Percentiles rank a stretch among this genome's conserved stretches.
phyloP scores from a whole-genome alignment of 2,113 vertebrate species.

The Tetraodon nigroviridis region DNA sequence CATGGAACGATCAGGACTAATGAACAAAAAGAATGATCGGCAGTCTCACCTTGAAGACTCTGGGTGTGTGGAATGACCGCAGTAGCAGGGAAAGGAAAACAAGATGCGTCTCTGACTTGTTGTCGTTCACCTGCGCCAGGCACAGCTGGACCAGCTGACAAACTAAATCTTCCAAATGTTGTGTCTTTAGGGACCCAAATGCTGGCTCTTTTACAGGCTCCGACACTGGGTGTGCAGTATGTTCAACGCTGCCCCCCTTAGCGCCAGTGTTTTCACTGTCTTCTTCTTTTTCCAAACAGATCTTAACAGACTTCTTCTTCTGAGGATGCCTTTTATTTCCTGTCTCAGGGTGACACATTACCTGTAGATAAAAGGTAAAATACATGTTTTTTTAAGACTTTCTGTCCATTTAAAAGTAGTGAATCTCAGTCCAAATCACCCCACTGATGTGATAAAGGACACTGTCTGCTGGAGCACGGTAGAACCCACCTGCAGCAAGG shows the following conservation, averaged over 20 bases:
- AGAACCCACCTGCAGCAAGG: constrained; percentile 73
- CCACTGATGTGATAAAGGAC: not conserved
- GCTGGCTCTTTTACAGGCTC: constrained; percentile 30
- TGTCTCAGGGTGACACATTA: constrained; percentile 80
- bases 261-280: constrained; percentile 39
- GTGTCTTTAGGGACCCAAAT: constrained; percentile 55
- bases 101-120: constrained; percentile 83
- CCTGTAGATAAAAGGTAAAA: constrained; percentile 36
- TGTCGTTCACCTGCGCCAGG: constrained; percentile 81
- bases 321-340: constrained; percentile 57
- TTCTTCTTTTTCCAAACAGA: constrained; percentile 76
- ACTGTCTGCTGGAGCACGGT: not conserved
- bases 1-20: no score
- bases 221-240: constrained; percentile 20
- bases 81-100: constrained; percentile 86
- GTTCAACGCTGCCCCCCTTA: constrained; percentile 33
- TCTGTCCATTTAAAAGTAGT: not conserved
- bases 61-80: constrained; percentile 79
- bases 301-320: constrained; percentile 79
- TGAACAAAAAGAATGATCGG: no score
- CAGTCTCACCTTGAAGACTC: constrained; percentile 75
- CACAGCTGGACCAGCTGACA: constrained; percentile 85
- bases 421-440: not conserved
- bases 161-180: constrained; percentile 84
- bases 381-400: not conserved